Conservation (phyloP, 2,888 invertebrate species). For the Hirtodrosophila cameraria region DNA sequence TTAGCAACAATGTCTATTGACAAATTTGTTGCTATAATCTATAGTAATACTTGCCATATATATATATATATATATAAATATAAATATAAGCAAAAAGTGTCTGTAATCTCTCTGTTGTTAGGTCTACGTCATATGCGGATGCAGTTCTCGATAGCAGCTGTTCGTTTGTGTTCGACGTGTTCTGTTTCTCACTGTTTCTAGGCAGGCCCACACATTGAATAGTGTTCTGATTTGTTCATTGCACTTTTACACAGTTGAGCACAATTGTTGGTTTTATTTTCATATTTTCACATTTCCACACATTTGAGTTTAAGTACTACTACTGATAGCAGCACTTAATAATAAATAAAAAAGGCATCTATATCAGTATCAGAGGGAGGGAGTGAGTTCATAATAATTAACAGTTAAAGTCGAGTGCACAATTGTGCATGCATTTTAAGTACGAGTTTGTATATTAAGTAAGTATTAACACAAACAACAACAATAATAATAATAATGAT, state of each 20-base stretch:
- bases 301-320: conserved; percentile 22
- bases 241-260: conserved; percentile 40
- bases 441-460: conserved; percentile 23
- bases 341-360: conserved; percentile 40
- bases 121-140: conserved; percentile 51
- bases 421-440: conserved; percentile 30
- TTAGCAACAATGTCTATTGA: no score
- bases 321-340: conserved; percentile 56
- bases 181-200: conserved; percentile 46
- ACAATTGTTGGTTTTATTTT: conserved; percentile 27
- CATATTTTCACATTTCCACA: conserved; percentile 50
- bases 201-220: conserved; percentile 22
- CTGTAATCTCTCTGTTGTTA: conserved; percentile 13
- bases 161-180: conserved; percentile 25
- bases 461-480: conserved; percentile 15
- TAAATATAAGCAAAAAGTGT: background rate
- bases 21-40: no score
- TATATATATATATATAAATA: background rate
- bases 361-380: conserved; percentile 9
- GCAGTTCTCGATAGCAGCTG: conserved; percentile 42
- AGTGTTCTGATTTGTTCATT: conserved; percentile 37
- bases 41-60: no score
- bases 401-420: conserved; percentile 44
- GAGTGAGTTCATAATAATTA: conserved; percentile 33
- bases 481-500: conserved; percentile 23